Evolutionary conservation across 2,113 vertebrate species (phyloP).

Genomic region (Melospiza melodia): DNA sequence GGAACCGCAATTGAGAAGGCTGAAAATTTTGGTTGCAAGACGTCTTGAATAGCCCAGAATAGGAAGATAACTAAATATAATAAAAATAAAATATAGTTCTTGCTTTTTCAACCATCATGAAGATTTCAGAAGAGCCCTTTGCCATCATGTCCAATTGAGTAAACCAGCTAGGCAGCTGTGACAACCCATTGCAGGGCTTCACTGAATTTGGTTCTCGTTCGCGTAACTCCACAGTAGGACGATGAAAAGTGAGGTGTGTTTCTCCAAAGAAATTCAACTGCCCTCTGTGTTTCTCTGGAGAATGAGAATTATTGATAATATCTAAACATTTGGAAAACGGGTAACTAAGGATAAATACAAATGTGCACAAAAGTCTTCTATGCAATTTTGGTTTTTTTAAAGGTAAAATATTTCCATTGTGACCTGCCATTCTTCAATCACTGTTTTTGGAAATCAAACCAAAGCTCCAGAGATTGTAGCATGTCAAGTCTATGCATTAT

Average conservation of each 20-base stretch:
- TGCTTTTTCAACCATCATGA: not conserved
- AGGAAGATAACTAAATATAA: not conserved
- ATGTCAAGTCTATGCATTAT: not conserved
- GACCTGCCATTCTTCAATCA: not conserved
- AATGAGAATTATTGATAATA: not conserved
- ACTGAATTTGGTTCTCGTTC: not conserved
- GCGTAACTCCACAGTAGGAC: not conserved
- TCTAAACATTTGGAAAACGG: not conserved
- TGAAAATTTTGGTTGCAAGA: not conserved
- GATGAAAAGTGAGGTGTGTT: not conserved
- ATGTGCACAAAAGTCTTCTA: not conserved
- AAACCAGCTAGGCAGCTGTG: not conserved
- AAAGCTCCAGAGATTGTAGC: not conserved
- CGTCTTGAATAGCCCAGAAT: not conserved
- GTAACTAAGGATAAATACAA: not conserved
- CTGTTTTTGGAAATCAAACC: not conserved
- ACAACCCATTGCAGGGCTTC: not conserved
- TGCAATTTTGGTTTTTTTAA: not conserved
- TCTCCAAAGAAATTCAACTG: not conserved
- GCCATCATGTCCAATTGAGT: not conserved
- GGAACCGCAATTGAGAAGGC: not conserved
- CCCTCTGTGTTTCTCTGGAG: not conserved
- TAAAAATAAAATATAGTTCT: not conserved
- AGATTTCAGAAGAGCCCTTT: not conserved
- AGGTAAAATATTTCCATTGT: not conserved